These are phyloP conservation scores for Temnothorax curvispinosus DNA, from an alignment of 1,140 invertebrate species.

Conservation along the genomic window DNA sequence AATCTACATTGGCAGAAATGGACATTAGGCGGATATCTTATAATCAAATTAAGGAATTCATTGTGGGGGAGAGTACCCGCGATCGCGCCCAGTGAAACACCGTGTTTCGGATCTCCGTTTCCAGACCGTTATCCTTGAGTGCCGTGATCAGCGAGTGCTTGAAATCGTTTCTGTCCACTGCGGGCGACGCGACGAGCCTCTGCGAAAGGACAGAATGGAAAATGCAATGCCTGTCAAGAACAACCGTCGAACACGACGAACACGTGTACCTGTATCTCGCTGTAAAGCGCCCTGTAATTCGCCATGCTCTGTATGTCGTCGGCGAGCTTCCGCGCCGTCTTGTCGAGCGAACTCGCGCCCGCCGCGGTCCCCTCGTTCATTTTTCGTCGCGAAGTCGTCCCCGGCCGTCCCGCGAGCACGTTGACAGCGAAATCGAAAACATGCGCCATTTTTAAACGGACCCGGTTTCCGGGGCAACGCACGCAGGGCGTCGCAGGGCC, in stretches of 20 bases:
- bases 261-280: constrained; percentile 87
- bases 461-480: neutral
- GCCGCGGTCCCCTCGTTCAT: constrained; percentile 86
- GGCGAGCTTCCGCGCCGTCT: constrained; percentile 88
- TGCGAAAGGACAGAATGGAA: constrained; percentile 77
- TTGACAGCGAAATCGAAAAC: neutral
- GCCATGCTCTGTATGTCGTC: constrained; percentile 88
- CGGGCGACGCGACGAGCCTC: constrained; percentile 91
- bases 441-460: constrained; percentile 84
- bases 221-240: neutral
- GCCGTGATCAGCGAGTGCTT: constrained; percentile 90
- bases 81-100: constrained; percentile 92
- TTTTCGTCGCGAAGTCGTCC: neutral
- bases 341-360: constrained; percentile 86
- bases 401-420: neutral
- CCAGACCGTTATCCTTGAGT: constrained; percentile 91
- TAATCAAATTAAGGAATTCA: no score
- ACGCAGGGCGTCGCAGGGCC: neutral
- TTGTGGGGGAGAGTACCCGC: constrained; percentile 78
- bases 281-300: constrained; percentile 88
- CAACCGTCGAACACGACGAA: neutral
- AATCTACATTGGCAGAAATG: no score
- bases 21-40: no score
- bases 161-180: constrained; percentile 91
- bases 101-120: constrained; percentile 93